Evolutionary conservation across 2,888 invertebrate species (phyloP).

Genomic region (Chymomyza fuscimana): DNA sequence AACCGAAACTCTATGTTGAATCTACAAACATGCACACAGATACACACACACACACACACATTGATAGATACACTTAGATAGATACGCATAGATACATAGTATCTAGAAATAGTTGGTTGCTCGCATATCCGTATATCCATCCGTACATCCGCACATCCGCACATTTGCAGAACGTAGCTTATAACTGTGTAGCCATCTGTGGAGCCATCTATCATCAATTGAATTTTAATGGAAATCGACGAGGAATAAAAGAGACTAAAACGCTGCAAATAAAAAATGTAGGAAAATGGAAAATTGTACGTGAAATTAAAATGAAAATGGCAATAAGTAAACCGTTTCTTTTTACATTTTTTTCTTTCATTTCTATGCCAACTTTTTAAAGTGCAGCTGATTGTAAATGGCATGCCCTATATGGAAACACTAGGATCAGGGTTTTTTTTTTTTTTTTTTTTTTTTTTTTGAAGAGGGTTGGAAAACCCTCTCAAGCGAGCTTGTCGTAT

Average conservation of each 20-base stretch:
- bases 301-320: slow-evolving; percentile 56
- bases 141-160: slow-evolving; percentile 40
- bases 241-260: slow-evolving; percentile 75
- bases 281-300: slow-evolving; percentile 7
- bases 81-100: slow-evolving; percentile 32
- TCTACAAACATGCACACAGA: slow-evolving; percentile 51
- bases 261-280: slow-evolving; percentile 57
- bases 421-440: too few relatives aligned
- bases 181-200: slow-evolving; percentile 7
- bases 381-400: slow-evolving; percentile 56
- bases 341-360: too few relatives aligned
- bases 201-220: slow-evolving; percentile 53
- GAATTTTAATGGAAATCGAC: slow-evolving; percentile 76
- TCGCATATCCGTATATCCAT: not conserved
- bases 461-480: not conserved
- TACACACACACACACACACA: not conserved
- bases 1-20: slow-evolving; percentile 72
- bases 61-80: slow-evolving; percentile 12
- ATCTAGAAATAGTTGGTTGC: slow-evolving; percentile 59
- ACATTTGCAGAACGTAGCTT: too few relatives aligned
- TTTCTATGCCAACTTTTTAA: slow-evolving; percentile 53
- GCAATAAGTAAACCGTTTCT: slow-evolving; percentile 29
- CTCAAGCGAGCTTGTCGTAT: not conserved
- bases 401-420: slow-evolving; percentile 16
- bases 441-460: too few relatives aligned